Conservation (phyloP, 2,797 vertebrate species). For the Anguilla pacifica region DNA sequence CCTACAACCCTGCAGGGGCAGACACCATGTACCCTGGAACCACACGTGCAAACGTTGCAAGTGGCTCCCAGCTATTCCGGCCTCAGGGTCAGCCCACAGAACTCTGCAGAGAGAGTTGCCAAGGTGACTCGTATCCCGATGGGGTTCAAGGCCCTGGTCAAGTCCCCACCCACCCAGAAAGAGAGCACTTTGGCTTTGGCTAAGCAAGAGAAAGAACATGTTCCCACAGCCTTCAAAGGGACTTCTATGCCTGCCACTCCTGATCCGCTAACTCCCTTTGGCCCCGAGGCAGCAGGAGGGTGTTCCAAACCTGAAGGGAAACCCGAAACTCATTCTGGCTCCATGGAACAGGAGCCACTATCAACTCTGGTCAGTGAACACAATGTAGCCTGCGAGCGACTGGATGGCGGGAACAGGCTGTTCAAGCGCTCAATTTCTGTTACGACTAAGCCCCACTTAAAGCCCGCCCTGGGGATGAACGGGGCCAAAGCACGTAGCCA, state of each 20-base stretch:
- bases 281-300: slow-evolving; percentile 46
- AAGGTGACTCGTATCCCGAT: slow-evolving; percentile 72
- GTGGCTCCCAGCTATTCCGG: slow-evolving; percentile 58
- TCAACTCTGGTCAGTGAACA: slow-evolving; percentile 57
- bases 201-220: slow-evolving; percentile 80
- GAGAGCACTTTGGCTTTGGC: slow-evolving; percentile 79
- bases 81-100: slow-evolving; percentile 59
- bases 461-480: slow-evolving; percentile 89
- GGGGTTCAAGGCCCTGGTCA: slow-evolving; percentile 78
- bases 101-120: slow-evolving; percentile 69
- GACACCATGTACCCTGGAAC: slow-evolving; percentile 60
- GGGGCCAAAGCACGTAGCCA: slow-evolving; percentile 89
- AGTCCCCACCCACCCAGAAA: slow-evolving; percentile 76
- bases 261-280: slow-evolving; percentile 36
- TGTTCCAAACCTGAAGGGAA: slow-evolving; percentile 55
- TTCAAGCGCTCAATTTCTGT: slow-evolving; percentile 84
- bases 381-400: slow-evolving; percentile 64
- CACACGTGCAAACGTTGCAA: slow-evolving; percentile 66
- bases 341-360: slow-evolving; percentile 58
- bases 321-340: slow-evolving; percentile 61
- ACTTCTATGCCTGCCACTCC: slow-evolving; percentile 46
- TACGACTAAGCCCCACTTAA: slow-evolving; percentile 80
- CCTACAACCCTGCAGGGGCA: slow-evolving; percentile 64
- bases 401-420: slow-evolving; percentile 77
- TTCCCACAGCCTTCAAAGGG: slow-evolving; percentile 73